phyloP scores from a whole-genome alignment of 1,140 invertebrate genomes.

The Trachelipus rathkii region DNA sequence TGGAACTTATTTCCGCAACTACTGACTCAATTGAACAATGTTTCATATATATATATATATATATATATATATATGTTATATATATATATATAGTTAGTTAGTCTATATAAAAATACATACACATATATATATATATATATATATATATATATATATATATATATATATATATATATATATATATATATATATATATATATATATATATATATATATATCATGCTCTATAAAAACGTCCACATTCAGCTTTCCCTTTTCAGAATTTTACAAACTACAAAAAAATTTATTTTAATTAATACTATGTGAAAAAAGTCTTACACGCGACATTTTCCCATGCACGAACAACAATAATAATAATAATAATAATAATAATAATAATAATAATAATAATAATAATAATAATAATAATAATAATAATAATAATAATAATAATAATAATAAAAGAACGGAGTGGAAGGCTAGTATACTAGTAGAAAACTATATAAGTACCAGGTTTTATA shows the following conservation, averaged over 20 bases:
- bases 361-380: slow-evolving; percentile 16
- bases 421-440: slow-evolving; percentile 1
- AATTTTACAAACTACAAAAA: too few relatives aligned
- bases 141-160: slow-evolving; percentile 27
- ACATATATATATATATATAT: slow-evolving; percentile 8
- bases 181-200: slow-evolving; percentile 24
- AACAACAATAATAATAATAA: not conserved
- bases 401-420: not conserved
- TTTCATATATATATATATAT: too few relatives aligned
- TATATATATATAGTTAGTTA: too few relatives aligned
- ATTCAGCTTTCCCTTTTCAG: too few relatives aligned
- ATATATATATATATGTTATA: too few relatives aligned
- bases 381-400: slow-evolving; percentile 16
- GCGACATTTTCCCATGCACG: not conserved
- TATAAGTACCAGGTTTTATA: not conserved
- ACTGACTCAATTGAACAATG: too few relatives aligned
- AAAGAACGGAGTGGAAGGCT: slow-evolving; percentile 20
- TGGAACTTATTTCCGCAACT: too few relatives aligned
- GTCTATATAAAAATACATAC: too few relatives aligned
- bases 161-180: slow-evolving; percentile 20
- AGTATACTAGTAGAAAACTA: slow-evolving; percentile 18
- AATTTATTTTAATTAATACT: too few relatives aligned
- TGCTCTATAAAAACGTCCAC: too few relatives aligned
- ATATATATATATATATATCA: not conserved
- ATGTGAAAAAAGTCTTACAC: too few relatives aligned